Evolutionary conservation across 1,140 invertebrate species (phyloP).

Genomic region (Frieseomelitta varia): DNA sequence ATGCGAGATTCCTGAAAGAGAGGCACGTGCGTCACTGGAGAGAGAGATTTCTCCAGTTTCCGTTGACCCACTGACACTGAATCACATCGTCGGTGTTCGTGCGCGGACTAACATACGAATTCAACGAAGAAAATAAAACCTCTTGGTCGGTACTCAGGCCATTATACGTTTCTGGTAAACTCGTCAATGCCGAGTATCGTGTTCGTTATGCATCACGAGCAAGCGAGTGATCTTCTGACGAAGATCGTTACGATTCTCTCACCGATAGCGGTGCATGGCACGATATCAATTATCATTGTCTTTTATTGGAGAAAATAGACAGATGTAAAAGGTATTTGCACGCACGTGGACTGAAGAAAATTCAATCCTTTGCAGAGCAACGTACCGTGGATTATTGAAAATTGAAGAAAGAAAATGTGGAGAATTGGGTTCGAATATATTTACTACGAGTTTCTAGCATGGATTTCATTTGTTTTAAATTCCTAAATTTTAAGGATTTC

Average conservation of each 20-base stretch:
- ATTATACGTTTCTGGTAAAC: not conserved
- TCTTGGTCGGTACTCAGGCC: not conserved
- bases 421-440: too few relatives aligned
- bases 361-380: too few relatives aligned
- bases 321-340: too few relatives aligned
- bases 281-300: not conserved
- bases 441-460: too few relatives aligned
- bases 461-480: too few relatives aligned
- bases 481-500: too few relatives aligned
- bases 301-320: not conserved
- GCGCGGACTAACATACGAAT: not conserved
- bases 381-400: too few relatives aligned
- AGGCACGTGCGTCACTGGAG: slow-evolving; percentile 58
- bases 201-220: not conserved
- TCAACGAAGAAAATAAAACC: not conserved
- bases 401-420: too few relatives aligned
- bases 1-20: slow-evolving; percentile 37
- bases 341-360: too few relatives aligned
- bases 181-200: not conserved
- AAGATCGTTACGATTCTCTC: not conserved
- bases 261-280: not conserved
- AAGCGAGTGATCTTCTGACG: not conserved
- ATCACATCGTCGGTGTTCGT: slow-evolving; percentile 59
- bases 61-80: slow-evolving; percentile 81
- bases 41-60: slow-evolving; percentile 78